Conservation (phyloP, 2,113 vertebrate genomes). For the Micromys minutus region DNA sequence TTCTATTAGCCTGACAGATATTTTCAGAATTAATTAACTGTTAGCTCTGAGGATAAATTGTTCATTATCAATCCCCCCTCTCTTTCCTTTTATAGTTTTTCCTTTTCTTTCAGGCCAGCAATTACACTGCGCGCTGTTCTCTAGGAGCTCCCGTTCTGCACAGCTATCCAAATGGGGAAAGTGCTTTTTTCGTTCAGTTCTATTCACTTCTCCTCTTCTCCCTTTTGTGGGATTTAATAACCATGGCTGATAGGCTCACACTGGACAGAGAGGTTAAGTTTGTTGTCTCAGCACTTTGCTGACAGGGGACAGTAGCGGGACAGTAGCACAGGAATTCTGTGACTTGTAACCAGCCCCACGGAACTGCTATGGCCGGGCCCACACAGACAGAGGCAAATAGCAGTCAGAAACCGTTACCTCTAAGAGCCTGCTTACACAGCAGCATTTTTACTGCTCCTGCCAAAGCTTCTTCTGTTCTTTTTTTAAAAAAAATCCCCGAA, state of each 20-base stretch:
- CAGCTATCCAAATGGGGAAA: constrained; percentile 90
- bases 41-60: constrained; percentile 91
- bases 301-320: constrained; percentile 77
- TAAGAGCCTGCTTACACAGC: background rate
- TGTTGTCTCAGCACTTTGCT: constrained; percentile 91
- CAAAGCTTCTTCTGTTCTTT: constrained; percentile 29
- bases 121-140: constrained; percentile 88
- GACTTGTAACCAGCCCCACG: constrained; percentile 43
- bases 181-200: constrained; percentile 87
- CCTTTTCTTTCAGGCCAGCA: constrained; percentile 87
- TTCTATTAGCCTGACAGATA: constrained; percentile 89
- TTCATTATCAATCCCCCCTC: constrained; percentile 87
- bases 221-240: constrained; percentile 91
- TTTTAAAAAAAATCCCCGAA: constrained; percentile 3
- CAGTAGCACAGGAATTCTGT: constrained; percentile 76
- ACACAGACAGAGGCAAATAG: constrained; percentile 9
- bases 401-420: background rate
- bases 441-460: background rate
- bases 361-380: constrained; percentile 1
- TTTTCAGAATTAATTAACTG: constrained; percentile 93
- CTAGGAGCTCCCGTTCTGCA: constrained; percentile 86
- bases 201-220: constrained; percentile 88
- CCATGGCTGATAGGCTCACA: constrained; percentile 83
- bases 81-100: constrained; percentile 86
- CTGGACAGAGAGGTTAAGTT: constrained; percentile 90